Evolutionary conservation across 2,888 invertebrate species (phyloP), one percentile per base, ranked within the genome.

Genomic region (Campaea margaritaria): DNA sequence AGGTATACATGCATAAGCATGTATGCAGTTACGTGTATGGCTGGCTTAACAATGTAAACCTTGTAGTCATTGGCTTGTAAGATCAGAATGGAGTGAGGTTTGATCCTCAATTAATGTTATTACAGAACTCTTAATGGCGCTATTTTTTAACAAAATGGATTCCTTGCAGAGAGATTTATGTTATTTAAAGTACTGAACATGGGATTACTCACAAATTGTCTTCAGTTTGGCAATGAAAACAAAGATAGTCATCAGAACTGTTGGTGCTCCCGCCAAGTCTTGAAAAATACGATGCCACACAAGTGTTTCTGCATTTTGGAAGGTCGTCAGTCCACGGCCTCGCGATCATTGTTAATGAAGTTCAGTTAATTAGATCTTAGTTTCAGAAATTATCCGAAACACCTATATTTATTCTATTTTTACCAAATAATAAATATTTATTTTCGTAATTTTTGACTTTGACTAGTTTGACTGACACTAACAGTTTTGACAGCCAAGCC

Each of bases 281-380:
- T 0, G 91, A 89, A 21, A 97, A 96, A 84, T 95, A 96, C 14
- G 97, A 97, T 11, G 97, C 96, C 2, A 96, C 91, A 83, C 96
- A 96, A 4, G 97, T 96, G 71, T 95, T 94, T 75, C 95, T 95
- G 85, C 97, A 98, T 70, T 97, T 96, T 39, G 97, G 96, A 64
- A 98, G 88, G 83, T 97, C 97, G 82, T 98, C 97, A 0, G 97
- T 97, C 97, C 97, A 97, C 12, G 88, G 89, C 57, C 89, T 79
- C 0, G 90, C 91, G 68, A 91, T 91, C 93, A 93, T 93, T 63
- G 31, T 67, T 53, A 39, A 10, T 31, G 31, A 13, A 16, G 21
- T 5, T 27, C 7, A n/a, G 27, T 27, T 10, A 38, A 4, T 13
- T 38, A 38, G n/a, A 38, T 9, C 11, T 34, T 9, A 34, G 34